Conservation (phyloP, 2,888 invertebrate genomes). For the Scaptomyza reducta region DNA sequence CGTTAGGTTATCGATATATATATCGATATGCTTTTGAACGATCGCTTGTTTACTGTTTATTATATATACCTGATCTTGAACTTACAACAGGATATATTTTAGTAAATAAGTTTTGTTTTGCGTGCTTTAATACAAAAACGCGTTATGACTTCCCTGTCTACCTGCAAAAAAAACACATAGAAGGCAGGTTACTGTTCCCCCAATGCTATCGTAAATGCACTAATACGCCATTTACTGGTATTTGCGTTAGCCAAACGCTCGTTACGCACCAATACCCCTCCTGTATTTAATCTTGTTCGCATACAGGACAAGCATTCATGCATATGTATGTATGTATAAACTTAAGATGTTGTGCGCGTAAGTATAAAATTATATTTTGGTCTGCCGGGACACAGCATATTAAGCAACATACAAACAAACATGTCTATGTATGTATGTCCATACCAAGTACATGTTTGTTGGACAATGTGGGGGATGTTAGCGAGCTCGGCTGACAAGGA, state of each 20-base stretch:
- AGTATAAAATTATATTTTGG: constrained; percentile 22
- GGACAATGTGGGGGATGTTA: constrained; percentile 3
- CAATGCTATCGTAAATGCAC: constrained; percentile 25
- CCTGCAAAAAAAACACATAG: neutral
- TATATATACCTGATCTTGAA: neutral
- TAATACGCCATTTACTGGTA: constrained; percentile 62
- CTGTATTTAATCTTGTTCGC: constrained; percentile 25
- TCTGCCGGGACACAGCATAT: constrained; percentile 2
- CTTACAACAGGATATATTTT: neutral
- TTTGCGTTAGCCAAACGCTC: constrained; percentile 31
- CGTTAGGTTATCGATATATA: neutral
- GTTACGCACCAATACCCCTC: constrained; percentile 23
- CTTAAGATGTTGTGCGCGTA: constrained; percentile 11
- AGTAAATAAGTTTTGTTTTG: neutral
- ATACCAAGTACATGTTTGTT: constrained; percentile 2
- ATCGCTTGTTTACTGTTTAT: too few relatives aligned
- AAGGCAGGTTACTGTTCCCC: neutral
- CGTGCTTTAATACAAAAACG: neutral
- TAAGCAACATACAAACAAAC: constrained; percentile 2
- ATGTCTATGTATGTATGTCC: neutral
- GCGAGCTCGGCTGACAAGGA: constrained; percentile 2
- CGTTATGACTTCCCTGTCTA: neutral
- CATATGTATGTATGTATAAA: constrained; percentile 1
- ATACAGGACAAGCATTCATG: constrained; percentile 1
- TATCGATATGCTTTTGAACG: neutral